Evolutionary conservation across 2,113 vertebrate genomes (phyloP).

Genomic region (Paramisgurnus dabryanus): DNA sequence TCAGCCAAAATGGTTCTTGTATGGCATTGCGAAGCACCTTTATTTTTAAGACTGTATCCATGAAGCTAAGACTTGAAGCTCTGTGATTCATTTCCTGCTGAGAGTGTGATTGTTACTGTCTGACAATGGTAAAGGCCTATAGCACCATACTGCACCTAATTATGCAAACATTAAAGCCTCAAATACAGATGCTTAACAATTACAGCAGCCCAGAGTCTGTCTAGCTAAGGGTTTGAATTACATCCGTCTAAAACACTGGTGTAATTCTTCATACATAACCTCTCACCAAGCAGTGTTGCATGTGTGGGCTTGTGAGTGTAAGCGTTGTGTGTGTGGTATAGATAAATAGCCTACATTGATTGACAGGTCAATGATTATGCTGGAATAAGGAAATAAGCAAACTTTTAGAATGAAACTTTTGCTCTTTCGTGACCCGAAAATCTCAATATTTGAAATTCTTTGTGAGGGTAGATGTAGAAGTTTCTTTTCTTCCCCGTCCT

Average conservation of each 20-base stretch:
- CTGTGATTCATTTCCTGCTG: conserved; percentile 1
- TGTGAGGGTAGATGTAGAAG: background rate
- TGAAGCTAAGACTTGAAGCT: background rate
- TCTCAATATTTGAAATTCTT: background rate
- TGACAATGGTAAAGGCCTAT: background rate
- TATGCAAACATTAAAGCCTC: background rate
- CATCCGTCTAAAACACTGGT: background rate
- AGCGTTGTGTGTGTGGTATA: background rate
- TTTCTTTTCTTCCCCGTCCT: background rate
- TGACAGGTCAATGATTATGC: background rate
- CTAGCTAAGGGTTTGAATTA: conserved; percentile 13
- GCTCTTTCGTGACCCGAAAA: no score
- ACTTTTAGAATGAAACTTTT: background rate
- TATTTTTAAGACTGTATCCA: no score
- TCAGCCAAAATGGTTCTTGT: no score
- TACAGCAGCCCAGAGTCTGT: conserved; percentile 22
- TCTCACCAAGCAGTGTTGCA: conserved; percentile 29
- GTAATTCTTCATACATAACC: conserved; percentile 34
- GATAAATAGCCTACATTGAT: background rate
- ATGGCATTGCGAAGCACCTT: no score
- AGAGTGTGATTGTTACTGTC: background rate
- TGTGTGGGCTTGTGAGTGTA: background rate
- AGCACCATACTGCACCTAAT: background rate
- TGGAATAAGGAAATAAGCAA: background rate
- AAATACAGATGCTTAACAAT: background rate